Conservation (phyloP, 2,797 vertebrate species). For the Rhodeus uyekii region DNA sequence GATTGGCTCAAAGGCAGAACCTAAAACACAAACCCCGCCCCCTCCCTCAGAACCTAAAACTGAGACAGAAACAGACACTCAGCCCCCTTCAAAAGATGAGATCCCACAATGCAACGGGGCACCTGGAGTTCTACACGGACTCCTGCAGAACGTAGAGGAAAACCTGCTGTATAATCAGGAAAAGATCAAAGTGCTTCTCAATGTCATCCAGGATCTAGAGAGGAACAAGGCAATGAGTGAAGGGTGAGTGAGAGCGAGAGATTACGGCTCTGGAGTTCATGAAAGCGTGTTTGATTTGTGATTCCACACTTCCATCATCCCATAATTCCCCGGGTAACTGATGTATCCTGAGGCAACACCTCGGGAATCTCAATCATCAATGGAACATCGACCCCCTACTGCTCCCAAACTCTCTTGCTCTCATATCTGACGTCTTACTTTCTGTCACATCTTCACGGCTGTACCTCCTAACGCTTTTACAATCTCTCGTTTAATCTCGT, state of each 20-base stretch:
- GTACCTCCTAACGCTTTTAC: not conserved
- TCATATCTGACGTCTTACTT: conserved; percentile 1
- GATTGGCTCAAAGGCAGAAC: conserved; percentile 23
- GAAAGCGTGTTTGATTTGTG: conserved; percentile 27
- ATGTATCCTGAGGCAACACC: conserved; percentile 37
- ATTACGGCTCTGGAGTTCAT: conserved; percentile 21
- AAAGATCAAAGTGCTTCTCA: conserved; percentile 98
- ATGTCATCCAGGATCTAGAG: conserved; percentile 98
- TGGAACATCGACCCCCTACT: conserved; percentile 35
- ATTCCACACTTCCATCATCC: conserved; percentile 52
- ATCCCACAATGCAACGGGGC: conserved; percentile 77
- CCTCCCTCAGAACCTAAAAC: conserved; percentile 19
- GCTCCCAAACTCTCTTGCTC: conserved; percentile 24
- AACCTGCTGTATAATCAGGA: conserved; percentile 93
- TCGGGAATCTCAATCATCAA: conserved; percentile 37
- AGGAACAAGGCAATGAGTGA: conserved; percentile 94
- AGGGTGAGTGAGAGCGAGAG: conserved; percentile 77
- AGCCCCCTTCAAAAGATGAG: conserved; percentile 48
- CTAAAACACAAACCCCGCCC: conserved; percentile 21
- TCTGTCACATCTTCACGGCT: not conserved
- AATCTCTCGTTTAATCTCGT: not conserved
- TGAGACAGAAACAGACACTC: conserved; percentile 29
- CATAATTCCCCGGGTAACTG: conserved; percentile 51
- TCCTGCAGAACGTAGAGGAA: conserved; percentile 91
- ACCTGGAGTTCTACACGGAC: conserved; percentile 76